Conservation (phyloP, 2,888 invertebrate genomes). For the Heliconius cydno region DNA sequence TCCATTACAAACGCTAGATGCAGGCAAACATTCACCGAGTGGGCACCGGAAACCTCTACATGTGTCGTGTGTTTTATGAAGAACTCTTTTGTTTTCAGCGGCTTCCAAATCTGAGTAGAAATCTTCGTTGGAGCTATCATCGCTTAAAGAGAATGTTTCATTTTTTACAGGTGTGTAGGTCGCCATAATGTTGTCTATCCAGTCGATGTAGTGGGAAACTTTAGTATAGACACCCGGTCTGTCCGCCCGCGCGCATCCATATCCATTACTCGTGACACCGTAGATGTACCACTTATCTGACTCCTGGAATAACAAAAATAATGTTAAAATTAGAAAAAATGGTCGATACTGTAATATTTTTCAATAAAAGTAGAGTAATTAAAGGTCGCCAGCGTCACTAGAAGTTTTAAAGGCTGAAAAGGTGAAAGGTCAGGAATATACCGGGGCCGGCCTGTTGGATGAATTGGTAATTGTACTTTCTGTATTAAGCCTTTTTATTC, state of each 20-base stretch:
- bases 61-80: conserved; percentile 60
- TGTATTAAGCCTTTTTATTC: no score
- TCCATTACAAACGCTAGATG: conserved; percentile 89
- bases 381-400: neutral
- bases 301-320: conserved; percentile 61
- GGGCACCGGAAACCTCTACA: conserved; percentile 90
- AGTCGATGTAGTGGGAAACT: conserved; percentile 88
- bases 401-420: neutral
- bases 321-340: neutral
- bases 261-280: conserved; percentile 91
- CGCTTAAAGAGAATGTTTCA: conserved; percentile 47
- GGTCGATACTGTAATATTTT: neutral
- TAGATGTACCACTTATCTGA: conserved; percentile 79
- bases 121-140: conserved; percentile 60
- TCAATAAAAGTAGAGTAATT: neutral
- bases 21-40: conserved; percentile 88
- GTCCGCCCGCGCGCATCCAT: conserved; percentile 90
- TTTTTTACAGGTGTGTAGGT: conserved; percentile 63
- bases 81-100: conserved; percentile 70
- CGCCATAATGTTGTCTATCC: conserved; percentile 85
- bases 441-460: no score
- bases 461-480: no score
- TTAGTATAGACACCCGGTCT: conserved; percentile 92
- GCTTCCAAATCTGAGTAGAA: conserved; percentile 73
- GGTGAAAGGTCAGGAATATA: no score